Evolutionary conservation across 2,113 vertebrate genomes (phyloP).

Genomic region (Pyrgilauda ruficollis): DNA sequence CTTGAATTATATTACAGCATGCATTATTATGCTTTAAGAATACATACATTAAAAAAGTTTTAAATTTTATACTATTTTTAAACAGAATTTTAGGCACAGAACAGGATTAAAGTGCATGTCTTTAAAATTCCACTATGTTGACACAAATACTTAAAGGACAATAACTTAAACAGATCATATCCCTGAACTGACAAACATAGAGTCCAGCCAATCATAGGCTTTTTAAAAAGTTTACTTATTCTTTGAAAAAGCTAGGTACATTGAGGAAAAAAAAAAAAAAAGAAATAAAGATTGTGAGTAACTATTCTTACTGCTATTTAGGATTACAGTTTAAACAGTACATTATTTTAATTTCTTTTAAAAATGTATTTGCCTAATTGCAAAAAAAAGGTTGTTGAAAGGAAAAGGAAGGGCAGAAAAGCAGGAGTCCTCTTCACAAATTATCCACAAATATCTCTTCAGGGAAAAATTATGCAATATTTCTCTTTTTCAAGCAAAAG

Average conservation of each 20-base stretch:
- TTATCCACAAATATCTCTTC: background rate
- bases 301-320: background rate
- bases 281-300: background rate
- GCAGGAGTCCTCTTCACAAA: background rate
- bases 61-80: background rate
- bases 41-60: background rate
- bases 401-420: background rate
- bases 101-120: background rate
- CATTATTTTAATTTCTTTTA: background rate
- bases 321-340: background rate
- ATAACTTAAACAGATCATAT: background rate
- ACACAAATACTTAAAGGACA: background rate
- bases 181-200: background rate
- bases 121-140: background rate
- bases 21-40: background rate
- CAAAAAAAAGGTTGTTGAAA: background rate
- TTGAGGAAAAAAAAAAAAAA: background rate
- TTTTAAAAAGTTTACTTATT: background rate
- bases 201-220: background rate
- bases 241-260: background rate
- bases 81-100: background rate
- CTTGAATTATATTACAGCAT: background rate
- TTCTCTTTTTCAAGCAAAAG: background rate
- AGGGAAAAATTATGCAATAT: background rate
- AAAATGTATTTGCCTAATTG: background rate